phyloP scores from a whole-genome alignment of 1,140 invertebrate species.

The Trissolcus basalis region DNA sequence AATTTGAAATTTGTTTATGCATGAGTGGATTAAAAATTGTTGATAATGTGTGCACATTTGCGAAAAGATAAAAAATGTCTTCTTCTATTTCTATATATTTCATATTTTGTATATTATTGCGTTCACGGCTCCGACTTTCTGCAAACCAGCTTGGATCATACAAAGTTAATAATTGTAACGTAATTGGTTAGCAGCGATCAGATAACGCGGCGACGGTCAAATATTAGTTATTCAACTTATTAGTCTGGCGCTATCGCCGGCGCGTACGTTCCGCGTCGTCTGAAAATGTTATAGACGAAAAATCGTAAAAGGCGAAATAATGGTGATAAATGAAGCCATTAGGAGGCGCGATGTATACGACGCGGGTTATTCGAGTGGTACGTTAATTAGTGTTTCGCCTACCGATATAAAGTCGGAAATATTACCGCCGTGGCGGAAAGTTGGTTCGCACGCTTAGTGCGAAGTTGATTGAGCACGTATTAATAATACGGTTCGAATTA shows the following conservation, averaged over 20 bases:
- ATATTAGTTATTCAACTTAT: slow-evolving; percentile 28
- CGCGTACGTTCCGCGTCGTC: background rate
- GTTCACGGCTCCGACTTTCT: too few species aligned
- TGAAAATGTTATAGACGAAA: slow-evolving; percentile 19
- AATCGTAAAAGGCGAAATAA: slow-evolving; percentile 41
- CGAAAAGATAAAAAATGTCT: too few species aligned
- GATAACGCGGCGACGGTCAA: slow-evolving; percentile 24
- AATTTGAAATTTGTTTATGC: too few species aligned
- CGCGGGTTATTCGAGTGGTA: background rate
- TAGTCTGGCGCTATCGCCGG: slow-evolving; percentile 8
- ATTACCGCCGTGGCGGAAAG: slow-evolving; percentile 18
- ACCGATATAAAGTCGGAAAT: slow-evolving; percentile 45
- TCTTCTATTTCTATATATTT: too few species aligned
- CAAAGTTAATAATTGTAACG: slow-evolving; percentile 9
- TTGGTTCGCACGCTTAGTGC: slow-evolving; percentile 31
- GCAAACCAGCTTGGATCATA: slow-evolving; percentile 7
- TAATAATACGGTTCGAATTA: slow-evolving; percentile 46
- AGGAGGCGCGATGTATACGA: slow-evolving; percentile 21
- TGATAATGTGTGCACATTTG: too few species aligned
- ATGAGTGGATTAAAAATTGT: too few species aligned
- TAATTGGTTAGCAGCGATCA: slow-evolving; percentile 10
- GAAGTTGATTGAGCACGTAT: slow-evolving; percentile 47
- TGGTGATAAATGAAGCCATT: slow-evolving; percentile 42
- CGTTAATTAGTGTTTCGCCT: slow-evolving; percentile 43
- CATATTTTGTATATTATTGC: too few species aligned